Conservation (phyloP, 2,797 vertebrate genomes). For the Aulostomus chinensis region DNA sequence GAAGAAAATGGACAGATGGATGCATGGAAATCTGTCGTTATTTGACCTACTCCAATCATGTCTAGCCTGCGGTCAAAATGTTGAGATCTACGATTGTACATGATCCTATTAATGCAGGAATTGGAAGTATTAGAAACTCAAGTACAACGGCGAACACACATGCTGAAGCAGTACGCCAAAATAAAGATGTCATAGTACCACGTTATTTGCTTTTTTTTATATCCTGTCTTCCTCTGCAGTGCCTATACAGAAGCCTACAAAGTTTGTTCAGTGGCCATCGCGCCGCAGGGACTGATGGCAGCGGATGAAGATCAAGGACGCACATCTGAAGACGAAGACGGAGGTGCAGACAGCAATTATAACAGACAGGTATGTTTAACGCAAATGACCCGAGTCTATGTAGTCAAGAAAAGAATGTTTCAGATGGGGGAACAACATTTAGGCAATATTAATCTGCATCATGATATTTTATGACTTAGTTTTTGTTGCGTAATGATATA, state of each 20-base stretch:
- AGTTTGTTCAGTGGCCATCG: conserved; percentile 77
- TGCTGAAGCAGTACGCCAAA: no score
- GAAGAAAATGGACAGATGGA: no score
- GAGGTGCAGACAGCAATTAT: conserved; percentile 68
- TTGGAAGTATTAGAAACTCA: background rate
- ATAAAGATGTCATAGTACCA: background rate
- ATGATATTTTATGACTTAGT: no score
- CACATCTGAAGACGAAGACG: conserved; percentile 88
- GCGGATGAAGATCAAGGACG: conserved; percentile 85
- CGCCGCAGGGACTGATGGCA: conserved; percentile 30
- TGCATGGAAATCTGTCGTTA: no score
- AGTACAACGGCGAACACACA: no score
- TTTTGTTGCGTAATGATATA: no score
- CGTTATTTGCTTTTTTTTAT: background rate
- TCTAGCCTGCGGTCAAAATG: no score
- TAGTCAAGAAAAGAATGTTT: no score
- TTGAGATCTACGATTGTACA: background rate
- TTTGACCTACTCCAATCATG: no score
- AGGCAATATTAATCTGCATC: no score
- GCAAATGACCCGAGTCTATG: no score
- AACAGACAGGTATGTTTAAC: conserved; percentile 79
- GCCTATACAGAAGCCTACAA: conserved; percentile 92
- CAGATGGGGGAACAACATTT: no score
- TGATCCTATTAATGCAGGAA: background rate
- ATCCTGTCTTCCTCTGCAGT: conserved; percentile 61